phyloP scores from a whole-genome alignment of 2,797 vertebrate species.

The Bovichtus variegatus region DNA sequence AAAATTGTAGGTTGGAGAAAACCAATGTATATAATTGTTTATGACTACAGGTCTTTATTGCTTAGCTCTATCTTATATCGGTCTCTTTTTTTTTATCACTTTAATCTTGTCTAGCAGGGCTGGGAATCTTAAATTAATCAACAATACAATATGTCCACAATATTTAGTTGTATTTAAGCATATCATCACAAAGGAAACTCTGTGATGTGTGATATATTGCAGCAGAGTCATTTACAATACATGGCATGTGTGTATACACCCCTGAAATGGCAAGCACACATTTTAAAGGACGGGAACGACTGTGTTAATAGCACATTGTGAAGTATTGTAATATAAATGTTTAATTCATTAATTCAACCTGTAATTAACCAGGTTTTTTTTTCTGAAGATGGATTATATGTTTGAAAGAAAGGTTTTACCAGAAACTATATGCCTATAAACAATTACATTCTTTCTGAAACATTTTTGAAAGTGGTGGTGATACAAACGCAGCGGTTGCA shows the following conservation, averaged over 20 bases:
- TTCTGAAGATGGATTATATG: neutral
- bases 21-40: constrained; percentile 4
- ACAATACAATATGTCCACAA: neutral
- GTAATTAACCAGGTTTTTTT: neutral
- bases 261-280: neutral
- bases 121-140: neutral
- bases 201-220: neutral
- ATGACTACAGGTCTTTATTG: neutral
- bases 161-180: neutral
- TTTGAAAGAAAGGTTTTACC: neutral
- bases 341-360: neutral
- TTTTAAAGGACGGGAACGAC: neutral
- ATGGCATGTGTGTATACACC: neutral
- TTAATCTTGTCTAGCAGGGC: neutral
- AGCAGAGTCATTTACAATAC: neutral
- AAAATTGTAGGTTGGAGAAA: constrained; percentile 1
- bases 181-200: neutral
- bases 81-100: neutral
- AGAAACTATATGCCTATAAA: neutral
- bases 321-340: neutral
- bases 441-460: neutral
- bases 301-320: neutral
- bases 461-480: neutral
- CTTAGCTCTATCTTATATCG: neutral
- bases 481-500: neutral